A percentile compares a stretch with the other conserved stretches of the same genome.
These are phyloP conservation scores for Lagopus muta DNA, from an alignment of 2,113 vertebrate genomes.

Conservation along the genomic window DNA sequence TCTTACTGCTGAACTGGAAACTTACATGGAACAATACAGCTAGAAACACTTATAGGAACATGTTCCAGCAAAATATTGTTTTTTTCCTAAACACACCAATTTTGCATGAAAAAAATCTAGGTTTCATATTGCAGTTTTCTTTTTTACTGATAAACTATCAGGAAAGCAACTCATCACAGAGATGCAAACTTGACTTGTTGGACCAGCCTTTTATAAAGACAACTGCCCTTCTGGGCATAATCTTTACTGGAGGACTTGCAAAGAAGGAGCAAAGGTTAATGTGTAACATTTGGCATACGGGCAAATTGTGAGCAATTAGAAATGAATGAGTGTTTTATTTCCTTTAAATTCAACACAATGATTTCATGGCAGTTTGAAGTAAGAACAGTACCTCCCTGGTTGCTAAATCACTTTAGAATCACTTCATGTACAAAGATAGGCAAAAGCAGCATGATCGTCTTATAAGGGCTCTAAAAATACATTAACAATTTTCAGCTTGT, in stretches of 20 bases:
- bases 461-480: background rate
- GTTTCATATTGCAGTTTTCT: background rate
- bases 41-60: slow-evolving; percentile 58
- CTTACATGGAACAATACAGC: slow-evolving; percentile 48
- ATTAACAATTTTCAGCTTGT: background rate
- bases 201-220: background rate
- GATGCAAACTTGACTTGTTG: background rate
- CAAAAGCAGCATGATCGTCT: background rate
- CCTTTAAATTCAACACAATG: background rate
- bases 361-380: background rate
- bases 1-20: slow-evolving; percentile 43
- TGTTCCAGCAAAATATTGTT: slow-evolving; percentile 32
- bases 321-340: background rate
- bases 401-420: background rate
- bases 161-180: background rate
- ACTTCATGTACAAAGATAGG: background rate
- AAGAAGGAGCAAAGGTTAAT: background rate
- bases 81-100: background rate
- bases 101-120: background rate
- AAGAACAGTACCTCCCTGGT: background rate
- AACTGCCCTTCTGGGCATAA: background rate
- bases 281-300: background rate
- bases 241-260: background rate
- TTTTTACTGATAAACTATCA: background rate
- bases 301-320: background rate